phyloP scores from a whole-genome alignment of 2,888 invertebrate genomes.

The Periphyllus acericola region DNA sequence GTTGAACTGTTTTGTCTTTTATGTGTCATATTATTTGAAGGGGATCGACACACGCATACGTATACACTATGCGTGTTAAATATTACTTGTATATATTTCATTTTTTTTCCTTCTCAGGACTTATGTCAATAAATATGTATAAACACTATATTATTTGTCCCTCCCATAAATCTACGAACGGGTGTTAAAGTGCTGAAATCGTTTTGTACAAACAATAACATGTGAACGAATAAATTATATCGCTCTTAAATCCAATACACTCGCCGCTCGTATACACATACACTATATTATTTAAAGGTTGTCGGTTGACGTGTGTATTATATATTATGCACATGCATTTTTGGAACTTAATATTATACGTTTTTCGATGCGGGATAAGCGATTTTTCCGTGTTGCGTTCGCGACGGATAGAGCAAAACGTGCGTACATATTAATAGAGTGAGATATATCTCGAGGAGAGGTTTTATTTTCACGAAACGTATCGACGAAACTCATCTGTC shows the following conservation, averaged over 20 bases:
- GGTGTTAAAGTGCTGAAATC: background rate
- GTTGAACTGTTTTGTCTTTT: background rate
- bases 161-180: background rate
- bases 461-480: constrained; percentile 14
- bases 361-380: background rate
- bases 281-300: background rate
- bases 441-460: background rate
- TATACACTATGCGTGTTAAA: no score
- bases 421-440: constrained; percentile 23
- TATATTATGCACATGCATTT: background rate
- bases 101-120: background rate
- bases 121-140: background rate
- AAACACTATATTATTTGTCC: background rate
- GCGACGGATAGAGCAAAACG: background rate
- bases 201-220: constrained; percentile 7
- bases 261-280: background rate
- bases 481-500: constrained; percentile 8
- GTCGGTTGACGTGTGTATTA: constrained; percentile 10
- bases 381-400: background rate
- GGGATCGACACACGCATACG: background rate
- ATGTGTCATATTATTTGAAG: background rate
- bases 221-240: background rate
- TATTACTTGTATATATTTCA: no score
- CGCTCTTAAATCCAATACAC: background rate
- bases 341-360: background rate